Conservation (phyloP, 2,113 vertebrate species). For the Tetrao urogallus region DNA sequence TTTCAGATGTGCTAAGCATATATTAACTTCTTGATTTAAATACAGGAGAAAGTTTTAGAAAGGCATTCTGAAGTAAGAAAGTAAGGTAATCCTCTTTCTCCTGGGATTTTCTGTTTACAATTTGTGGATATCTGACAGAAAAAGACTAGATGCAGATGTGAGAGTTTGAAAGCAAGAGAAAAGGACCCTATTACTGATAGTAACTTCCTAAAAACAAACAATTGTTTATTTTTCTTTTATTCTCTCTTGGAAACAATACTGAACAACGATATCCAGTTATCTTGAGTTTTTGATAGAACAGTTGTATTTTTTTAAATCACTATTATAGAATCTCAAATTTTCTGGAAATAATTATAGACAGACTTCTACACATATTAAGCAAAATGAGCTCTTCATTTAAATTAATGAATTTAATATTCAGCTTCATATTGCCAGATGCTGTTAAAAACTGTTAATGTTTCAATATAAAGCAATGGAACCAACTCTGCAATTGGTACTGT, state of each 20-base stretch:
- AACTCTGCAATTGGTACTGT: background rate
- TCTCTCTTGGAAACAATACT: background rate
- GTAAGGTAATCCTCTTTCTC: background rate
- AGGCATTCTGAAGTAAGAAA: background rate
- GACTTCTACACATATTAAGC: background rate
- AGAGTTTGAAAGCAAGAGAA: background rate
- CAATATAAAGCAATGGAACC: background rate
- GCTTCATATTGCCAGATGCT: background rate
- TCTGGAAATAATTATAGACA: background rate
- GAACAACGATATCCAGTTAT: background rate
- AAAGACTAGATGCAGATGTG: background rate
- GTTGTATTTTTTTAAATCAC: background rate
- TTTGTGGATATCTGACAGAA: background rate
- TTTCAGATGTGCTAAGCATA: background rate
- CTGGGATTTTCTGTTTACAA: background rate
- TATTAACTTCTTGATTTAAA: background rate
- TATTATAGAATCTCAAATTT: background rate
- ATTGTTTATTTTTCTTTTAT: background rate
- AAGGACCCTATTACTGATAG: background rate
- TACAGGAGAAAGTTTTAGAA: background rate
- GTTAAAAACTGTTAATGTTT: background rate
- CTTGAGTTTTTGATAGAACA: background rate
- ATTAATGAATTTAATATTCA: background rate
- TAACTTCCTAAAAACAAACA: background rate
- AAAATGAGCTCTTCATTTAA: background rate